Percentiles rank a stretch among this genome's conserved stretches.
phyloP scores from a whole-genome alignment of 2,888 invertebrate genomes.

The Dascillus cervinus region DNA sequence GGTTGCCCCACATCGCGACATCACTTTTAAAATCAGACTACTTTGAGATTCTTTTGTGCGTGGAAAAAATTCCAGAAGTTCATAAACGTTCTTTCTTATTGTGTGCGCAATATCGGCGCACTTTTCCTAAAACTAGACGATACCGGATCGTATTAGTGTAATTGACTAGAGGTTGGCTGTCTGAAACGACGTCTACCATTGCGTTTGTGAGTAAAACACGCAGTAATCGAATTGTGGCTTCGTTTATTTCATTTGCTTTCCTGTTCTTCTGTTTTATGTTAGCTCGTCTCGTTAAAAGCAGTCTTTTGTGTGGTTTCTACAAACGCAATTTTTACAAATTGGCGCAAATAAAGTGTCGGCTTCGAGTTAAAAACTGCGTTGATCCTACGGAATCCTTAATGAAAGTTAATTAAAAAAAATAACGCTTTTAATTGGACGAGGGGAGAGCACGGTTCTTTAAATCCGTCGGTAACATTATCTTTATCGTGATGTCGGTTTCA shows the following conservation, averaged over 20 bases:
- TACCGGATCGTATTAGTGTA: constrained; percentile 37
- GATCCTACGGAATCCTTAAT: too few species aligned
- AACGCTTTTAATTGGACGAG: too few species aligned
- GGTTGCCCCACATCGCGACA: constrained; percentile 36
- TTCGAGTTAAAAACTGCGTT: too few species aligned
- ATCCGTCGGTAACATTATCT: too few species aligned
- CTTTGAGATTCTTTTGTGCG: constrained; percentile 9
- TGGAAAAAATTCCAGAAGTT: too few species aligned
- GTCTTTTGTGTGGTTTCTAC: constrained; percentile 15
- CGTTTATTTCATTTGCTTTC: constrained; percentile 28
- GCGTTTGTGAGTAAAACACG: constrained; percentile 41
- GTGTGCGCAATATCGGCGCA: too few species aligned
- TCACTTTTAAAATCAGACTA: constrained; percentile 11
- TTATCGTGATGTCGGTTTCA: too few species aligned
- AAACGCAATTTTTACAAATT: constrained; percentile 12
- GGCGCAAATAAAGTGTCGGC: too few species aligned
- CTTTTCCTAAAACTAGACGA: too few species aligned
- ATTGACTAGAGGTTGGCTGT: constrained; percentile 40
- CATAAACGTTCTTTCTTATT: too few species aligned
- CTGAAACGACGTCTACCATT: constrained; percentile 50
- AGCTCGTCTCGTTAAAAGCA: constrained; percentile 16
- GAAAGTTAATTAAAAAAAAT: too few species aligned
- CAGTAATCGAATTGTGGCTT: constrained; percentile 34
- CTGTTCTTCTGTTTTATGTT: constrained; percentile 27
- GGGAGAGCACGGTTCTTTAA: too few species aligned